These are phyloP conservation scores for Drosophila guanche DNA, from an alignment of 1,140 invertebrate species.

Conservation along the genomic window DNA sequence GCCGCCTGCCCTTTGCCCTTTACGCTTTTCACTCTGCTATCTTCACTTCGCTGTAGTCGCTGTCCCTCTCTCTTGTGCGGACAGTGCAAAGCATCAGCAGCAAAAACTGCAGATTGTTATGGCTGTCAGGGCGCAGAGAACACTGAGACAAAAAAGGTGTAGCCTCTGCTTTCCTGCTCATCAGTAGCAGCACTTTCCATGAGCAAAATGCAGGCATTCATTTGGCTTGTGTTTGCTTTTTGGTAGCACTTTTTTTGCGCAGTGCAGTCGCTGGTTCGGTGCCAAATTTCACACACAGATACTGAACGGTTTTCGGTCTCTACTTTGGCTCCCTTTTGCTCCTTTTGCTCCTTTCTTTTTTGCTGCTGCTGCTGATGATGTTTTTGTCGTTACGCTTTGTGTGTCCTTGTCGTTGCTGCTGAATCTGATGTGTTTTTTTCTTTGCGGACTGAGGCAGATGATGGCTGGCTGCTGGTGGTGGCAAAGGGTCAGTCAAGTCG, in stretches of 20 bases:
- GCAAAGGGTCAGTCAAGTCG: slow-evolving; percentile 25
- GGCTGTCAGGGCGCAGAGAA: slow-evolving; percentile 26
- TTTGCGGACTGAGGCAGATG: slow-evolving; percentile 13
- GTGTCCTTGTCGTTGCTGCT: slow-evolving; percentile 10
- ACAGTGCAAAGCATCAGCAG: slow-evolving; percentile 28
- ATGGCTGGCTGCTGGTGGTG: background rate
- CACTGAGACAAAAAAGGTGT: slow-evolving; percentile 11
- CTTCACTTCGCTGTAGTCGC: background rate
- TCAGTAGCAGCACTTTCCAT: too few relatives aligned
- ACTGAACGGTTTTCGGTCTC: slow-evolving; percentile 29
- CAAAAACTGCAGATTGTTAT: slow-evolving; percentile 58
- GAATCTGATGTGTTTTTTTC: slow-evolving; percentile 39
- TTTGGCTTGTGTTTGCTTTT: slow-evolving; percentile 9
- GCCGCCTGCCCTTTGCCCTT: too few relatives aligned
- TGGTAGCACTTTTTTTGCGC: slow-evolving; percentile 14
- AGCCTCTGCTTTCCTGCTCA: background rate
- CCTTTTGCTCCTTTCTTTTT: background rate
- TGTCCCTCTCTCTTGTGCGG: slow-evolving; percentile 5
- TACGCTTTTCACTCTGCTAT: too few relatives aligned
- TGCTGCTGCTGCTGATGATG: slow-evolving; percentile 34
- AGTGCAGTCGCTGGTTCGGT: slow-evolving; percentile 34
- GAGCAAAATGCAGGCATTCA: background rate
- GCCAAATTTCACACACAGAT: slow-evolving; percentile 50
- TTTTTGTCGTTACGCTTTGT: slow-evolving; percentile 53
- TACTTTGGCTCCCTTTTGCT: slow-evolving; percentile 2